phyloP scores from a whole-genome alignment of 1,140 invertebrate species.

The Drosophila bipectinata region DNA sequence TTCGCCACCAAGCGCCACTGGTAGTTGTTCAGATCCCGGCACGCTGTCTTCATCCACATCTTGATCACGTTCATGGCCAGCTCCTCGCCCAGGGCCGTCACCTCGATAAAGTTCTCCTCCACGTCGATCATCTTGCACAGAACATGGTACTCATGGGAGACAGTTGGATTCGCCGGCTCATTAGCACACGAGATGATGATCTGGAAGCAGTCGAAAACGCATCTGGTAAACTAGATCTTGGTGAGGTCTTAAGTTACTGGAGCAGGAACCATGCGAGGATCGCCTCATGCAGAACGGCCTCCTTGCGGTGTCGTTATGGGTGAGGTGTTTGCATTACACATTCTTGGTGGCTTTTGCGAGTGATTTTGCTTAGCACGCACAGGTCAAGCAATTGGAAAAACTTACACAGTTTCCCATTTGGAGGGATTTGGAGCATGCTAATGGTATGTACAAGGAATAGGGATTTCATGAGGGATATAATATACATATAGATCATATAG shows the following conservation, averaged over 20 bases:
- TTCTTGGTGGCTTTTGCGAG: conserved; percentile 23
- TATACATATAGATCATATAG: neutral
- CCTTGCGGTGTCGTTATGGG: conserved; percentile 46
- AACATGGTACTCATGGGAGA: conserved; percentile 94
- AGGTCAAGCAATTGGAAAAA: conserved; percentile 81
- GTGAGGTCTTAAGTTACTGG: neutral
- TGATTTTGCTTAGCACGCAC: conserved; percentile 80
- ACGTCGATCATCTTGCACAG: conserved; percentile 95
- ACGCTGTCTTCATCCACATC: conserved; percentile 97
- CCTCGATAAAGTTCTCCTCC: conserved; percentile 96
- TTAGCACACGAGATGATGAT: conserved; percentile 95
- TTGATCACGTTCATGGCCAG: conserved; percentile 96
- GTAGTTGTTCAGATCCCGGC: conserved; percentile 94
- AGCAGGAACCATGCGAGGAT: conserved; percentile 28
- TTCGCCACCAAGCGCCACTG: conserved; percentile 98
- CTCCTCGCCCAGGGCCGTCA: conserved; percentile 95
- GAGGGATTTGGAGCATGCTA: conserved; percentile 7
- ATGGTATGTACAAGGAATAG: conserved; percentile 12
- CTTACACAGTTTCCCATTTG: conserved; percentile 59
- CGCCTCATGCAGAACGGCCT: conserved; percentile 74
- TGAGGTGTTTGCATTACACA: conserved; percentile 24
- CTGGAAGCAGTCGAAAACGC: conserved; percentile 84
- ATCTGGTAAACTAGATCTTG: conserved; percentile 37
- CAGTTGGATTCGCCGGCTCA: conserved; percentile 93
- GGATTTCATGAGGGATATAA: neutral